phyloP scores from a whole-genome alignment of 1,140 invertebrate genomes.

The Penaeus vannamei region DNA sequence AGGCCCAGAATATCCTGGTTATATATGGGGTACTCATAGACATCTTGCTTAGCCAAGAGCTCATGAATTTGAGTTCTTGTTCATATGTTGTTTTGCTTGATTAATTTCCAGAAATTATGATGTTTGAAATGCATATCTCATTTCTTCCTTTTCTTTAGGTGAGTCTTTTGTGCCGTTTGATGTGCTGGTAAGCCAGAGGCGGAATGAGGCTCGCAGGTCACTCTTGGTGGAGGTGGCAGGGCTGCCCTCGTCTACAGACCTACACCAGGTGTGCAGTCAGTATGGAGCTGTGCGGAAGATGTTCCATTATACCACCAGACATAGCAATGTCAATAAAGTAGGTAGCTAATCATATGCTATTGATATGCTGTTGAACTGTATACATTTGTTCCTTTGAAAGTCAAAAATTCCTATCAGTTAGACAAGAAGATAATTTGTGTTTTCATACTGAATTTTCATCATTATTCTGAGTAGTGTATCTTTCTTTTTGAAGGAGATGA shows the following conservation, averaged over 20 bases:
- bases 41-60: too few species aligned
- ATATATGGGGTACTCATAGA: too few species aligned
- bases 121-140: too few species aligned
- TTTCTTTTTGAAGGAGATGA: constrained; percentile 41
- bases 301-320: constrained; percentile 24
- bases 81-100: too few species aligned
- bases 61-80: too few species aligned
- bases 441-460: not conserved
- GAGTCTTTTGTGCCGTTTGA: constrained; percentile 17
- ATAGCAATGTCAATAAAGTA: not conserved
- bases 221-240: constrained; percentile 48
- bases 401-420: not conserved
- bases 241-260: not conserved
- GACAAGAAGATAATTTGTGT: not conserved
- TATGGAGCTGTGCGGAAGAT: constrained; percentile 34
- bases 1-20: too few species aligned
- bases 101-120: too few species aligned
- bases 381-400: too few species aligned
- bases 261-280: constrained; percentile 37
- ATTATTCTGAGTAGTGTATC: not conserved
- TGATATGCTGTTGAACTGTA: not conserved
- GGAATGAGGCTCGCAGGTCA: constrained; percentile 44
- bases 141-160: too few species aligned
- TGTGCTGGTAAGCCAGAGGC: constrained; percentile 13
- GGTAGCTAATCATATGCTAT: too few species aligned